phyloP scores from a whole-genome alignment of 37 sponge, comb jelly and placozoan genomes.

The Cliona cf. orientalis region DNA sequence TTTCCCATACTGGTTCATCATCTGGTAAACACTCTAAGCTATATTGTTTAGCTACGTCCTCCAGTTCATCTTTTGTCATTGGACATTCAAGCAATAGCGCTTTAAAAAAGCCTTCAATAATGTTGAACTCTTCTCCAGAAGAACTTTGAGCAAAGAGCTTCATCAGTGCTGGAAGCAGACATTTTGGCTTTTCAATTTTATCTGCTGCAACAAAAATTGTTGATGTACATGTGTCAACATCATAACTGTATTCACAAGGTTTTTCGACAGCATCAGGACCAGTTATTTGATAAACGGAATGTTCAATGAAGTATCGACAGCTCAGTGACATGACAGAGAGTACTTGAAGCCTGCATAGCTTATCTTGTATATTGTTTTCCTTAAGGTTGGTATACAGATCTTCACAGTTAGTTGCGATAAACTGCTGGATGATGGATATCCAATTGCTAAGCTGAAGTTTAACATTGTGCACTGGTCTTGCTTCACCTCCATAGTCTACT shows the following conservation, averaged over 20 bases:
- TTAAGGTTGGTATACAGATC: not conserved
- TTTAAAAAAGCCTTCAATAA: conserved; percentile 10
- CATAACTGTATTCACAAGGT: conserved; percentile 7
- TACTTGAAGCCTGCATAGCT: conserved; percentile 13
- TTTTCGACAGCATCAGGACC: not conserved
- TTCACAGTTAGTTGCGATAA: conserved; percentile 8
- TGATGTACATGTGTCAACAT: conserved; percentile 9
- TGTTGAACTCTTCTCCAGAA: not conserved
- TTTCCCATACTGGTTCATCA: conserved; percentile 18
- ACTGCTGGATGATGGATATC: conserved; percentile 40
- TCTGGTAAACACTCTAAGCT: not conserved
- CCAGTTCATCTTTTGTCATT: conserved; percentile 1
- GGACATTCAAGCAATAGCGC: conserved; percentile 26
- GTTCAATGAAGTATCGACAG: conserved; percentile 19
- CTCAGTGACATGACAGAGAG: conserved; percentile 21
- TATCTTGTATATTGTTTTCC: conserved; percentile 2
- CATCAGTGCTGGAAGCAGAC: conserved; percentile 11
- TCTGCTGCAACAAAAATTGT: conserved; percentile 27
- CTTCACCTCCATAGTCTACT: not conserved
- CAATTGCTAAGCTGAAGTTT: not conserved
- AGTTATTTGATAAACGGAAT: not conserved
- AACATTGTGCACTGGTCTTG: conserved; percentile 12
- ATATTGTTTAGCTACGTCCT: not conserved
- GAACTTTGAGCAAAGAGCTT: conserved; percentile 12
- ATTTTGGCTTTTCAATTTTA: conserved; percentile 3